Evolutionary conservation across 2,113 vertebrate species (phyloP).

Genomic region (Psilopsiagon aurifrons): DNA sequence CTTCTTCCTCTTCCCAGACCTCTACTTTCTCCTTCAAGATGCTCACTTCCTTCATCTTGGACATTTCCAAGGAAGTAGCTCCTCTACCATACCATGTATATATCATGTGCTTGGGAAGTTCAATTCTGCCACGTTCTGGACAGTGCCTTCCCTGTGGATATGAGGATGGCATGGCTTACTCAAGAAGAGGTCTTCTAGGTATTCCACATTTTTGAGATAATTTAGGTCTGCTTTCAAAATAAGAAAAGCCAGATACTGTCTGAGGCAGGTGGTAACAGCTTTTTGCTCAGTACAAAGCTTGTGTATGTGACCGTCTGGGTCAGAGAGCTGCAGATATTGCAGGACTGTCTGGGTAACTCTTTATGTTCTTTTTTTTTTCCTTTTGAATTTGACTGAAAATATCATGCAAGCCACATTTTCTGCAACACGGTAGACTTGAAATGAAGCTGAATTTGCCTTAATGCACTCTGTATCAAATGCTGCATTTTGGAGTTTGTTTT

Average conservation of each 20-base stretch:
- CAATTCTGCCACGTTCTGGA: background rate
- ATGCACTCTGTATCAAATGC: background rate
- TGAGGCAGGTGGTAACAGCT: background rate
- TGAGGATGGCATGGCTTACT: background rate
- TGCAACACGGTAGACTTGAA: background rate
- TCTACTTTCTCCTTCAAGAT: background rate
- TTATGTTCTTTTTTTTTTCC: background rate
- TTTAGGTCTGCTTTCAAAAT: background rate
- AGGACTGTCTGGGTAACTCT: background rate
- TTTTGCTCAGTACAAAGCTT: background rate
- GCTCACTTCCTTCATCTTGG: background rate
- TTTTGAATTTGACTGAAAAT: background rate
- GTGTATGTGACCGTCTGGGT: background rate
- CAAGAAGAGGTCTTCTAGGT: background rate
- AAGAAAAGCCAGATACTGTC: background rate
- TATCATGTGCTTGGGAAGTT: background rate
- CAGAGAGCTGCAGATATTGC: background rate
- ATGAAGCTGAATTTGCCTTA: background rate
- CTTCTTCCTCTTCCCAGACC: background rate
- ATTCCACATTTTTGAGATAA: background rate
- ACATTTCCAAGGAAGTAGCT: background rate
- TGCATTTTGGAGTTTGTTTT: background rate
- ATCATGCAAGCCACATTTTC: background rate
- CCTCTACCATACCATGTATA: background rate
- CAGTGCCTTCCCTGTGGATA: background rate